A percentile compares a stretch with the other conserved stretches of the same genome.
phyloP scores from a whole-genome alignment of 2,797 vertebrate species.

The Pseudopleuronectes americanus region DNA sequence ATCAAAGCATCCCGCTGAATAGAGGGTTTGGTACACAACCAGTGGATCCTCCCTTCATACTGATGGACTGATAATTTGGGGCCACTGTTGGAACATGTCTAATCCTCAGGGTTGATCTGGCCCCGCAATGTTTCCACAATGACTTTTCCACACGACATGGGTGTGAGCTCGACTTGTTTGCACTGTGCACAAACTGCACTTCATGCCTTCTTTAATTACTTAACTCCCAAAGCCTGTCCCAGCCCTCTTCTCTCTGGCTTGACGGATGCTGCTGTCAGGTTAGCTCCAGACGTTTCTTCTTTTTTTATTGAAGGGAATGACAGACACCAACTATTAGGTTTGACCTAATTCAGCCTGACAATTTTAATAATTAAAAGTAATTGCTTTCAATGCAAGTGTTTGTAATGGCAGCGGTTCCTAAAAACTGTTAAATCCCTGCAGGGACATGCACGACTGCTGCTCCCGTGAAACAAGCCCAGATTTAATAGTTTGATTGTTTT shows the following conservation, averaged over 20 bases:
- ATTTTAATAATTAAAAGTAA: slow-evolving; percentile 38
- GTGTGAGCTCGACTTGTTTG: slow-evolving; percentile 52
- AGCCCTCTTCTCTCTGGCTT: slow-evolving; percentile 37
- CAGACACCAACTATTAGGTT: slow-evolving; percentile 27
- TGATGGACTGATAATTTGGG: slow-evolving; percentile 27
- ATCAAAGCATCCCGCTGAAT: slow-evolving; percentile 49
- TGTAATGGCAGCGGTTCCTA: slow-evolving; percentile 9
- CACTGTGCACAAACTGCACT: slow-evolving; percentile 20
- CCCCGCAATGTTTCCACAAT: slow-evolving; percentile 22
- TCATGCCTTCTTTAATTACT: slow-evolving; percentile 43
- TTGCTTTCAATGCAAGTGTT: slow-evolving; percentile 36
- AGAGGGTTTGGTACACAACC: slow-evolving; percentile 30
- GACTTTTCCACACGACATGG: slow-evolving; percentile 32
- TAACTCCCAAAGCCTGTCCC: slow-evolving; percentile 25
- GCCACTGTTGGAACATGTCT: slow-evolving; percentile 46
- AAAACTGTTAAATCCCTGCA: slow-evolving; percentile 26
- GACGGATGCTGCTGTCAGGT: slow-evolving; percentile 33
- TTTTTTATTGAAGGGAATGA: neutral
- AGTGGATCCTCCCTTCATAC: slow-evolving; percentile 28
- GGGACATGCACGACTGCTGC: slow-evolving; percentile 40
- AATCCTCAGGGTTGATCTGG: slow-evolving; percentile 25
- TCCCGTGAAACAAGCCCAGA: slow-evolving; percentile 15
- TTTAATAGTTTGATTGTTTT: slow-evolving; percentile 34
- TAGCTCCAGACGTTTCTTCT: neutral
- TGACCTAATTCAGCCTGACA: slow-evolving; percentile 1